These are phyloP conservation scores for Formica aserva DNA, from an alignment of 2,888 invertebrate species.

Conservation along the genomic window DNA sequence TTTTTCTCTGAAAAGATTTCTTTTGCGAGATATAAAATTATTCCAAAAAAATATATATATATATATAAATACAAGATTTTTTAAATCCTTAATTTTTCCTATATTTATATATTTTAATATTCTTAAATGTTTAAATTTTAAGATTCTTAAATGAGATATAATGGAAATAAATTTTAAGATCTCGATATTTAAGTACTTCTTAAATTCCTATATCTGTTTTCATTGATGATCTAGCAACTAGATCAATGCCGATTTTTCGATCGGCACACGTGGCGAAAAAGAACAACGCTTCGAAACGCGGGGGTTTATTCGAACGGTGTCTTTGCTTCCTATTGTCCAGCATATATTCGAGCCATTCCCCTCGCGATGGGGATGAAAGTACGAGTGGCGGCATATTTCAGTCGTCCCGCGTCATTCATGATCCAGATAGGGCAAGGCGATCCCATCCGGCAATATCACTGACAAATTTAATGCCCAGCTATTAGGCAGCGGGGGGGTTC, in stretches of 20 bases:
- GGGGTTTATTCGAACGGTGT: slow-evolving; percentile 41
- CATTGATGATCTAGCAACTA: not conserved
- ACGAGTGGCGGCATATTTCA: slow-evolving; percentile 67
- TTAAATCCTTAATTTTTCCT: not conserved
- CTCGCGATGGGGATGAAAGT: slow-evolving; percentile 38
- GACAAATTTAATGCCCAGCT: slow-evolving; percentile 85
- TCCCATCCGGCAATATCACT: slow-evolving; percentile 82
- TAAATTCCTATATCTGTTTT: not conserved
- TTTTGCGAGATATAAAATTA: slow-evolving; percentile 14
- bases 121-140: not conserved
- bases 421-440: slow-evolving; percentile 47
- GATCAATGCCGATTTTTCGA: slow-evolving; percentile 5
- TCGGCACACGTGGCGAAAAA: slow-evolving; percentile 12
- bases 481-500: slow-evolving; percentile 82
- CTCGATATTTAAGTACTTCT: not conserved
- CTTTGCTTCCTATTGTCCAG: slow-evolving; percentile 38
- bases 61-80: not conserved
- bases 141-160: not conserved
- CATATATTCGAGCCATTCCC: slow-evolving; percentile 35
- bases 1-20: slow-evolving; percentile 9
- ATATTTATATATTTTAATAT: not conserved
- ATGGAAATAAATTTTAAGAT: not conserved
- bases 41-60: not conserved
- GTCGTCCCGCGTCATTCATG: slow-evolving; percentile 66
- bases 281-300: slow-evolving; percentile 10